phyloP scores from a whole-genome alignment of 2,113 vertebrate species.

The Mesitornis unicolor region DNA sequence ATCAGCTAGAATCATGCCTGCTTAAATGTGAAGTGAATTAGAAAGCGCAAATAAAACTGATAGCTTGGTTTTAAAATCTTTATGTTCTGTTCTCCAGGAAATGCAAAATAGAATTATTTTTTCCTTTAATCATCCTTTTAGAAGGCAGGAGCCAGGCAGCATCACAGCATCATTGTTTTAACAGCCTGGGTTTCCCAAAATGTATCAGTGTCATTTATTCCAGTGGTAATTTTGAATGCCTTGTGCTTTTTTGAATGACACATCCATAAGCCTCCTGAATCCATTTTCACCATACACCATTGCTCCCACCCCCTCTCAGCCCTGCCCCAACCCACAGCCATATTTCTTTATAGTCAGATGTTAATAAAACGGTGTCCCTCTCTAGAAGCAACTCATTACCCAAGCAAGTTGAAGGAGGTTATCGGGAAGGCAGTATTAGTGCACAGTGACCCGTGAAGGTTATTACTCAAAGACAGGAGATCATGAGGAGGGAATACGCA shows the following conservation, averaged over 20 bases:
- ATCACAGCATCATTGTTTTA: not conserved
- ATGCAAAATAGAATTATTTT: not conserved
- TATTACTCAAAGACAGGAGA: not conserved
- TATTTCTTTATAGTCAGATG: not conserved
- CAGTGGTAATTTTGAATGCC: not conserved
- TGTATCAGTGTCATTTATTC: not conserved
- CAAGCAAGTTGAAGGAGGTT: constrained; percentile 7
- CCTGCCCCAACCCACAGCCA: not conserved
- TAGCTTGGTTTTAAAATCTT: not conserved
- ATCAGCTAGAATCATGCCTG: not conserved
- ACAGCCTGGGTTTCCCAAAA: not conserved
- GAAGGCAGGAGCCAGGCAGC: not conserved
- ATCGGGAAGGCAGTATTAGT: not conserved
- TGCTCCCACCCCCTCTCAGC: not conserved
- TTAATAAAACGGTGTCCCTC: constrained; percentile 22
- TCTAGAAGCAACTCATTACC: constrained; percentile 18
- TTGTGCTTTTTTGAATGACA: not conserved
- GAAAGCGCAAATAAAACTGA: not conserved
- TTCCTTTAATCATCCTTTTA: not conserved
- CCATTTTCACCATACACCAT: not conserved
- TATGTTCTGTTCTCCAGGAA: not conserved
- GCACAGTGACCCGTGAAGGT: constrained; percentile 65
- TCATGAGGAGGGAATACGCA: not conserved
- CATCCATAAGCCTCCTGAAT: not conserved
- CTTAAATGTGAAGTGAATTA: not conserved